phyloP scores from a whole-genome alignment of 2,888 invertebrate species.

The Acanthoscelides obtectus region DNA sequence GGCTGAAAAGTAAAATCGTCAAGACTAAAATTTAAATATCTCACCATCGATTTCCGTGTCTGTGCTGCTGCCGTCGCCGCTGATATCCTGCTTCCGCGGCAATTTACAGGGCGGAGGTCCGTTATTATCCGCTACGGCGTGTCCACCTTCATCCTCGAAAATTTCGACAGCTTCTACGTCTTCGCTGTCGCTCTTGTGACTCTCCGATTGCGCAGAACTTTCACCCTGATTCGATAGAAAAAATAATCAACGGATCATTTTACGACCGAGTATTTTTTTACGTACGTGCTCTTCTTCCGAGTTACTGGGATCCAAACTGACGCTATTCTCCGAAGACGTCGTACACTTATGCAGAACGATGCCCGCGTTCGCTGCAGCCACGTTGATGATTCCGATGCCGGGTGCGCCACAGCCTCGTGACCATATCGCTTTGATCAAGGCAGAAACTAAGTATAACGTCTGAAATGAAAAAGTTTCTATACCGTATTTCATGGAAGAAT shows the following conservation, averaged over 20 bases:
- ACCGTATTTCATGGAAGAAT: no score
- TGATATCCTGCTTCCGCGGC: conserved; percentile 37
- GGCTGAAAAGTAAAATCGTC: no score
- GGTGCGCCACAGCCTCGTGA: conserved; percentile 61
- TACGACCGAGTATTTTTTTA: conserved; percentile 4
- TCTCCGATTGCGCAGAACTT: conserved; percentile 53
- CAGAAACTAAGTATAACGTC: conserved; percentile 86
- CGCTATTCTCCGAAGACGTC: conserved; percentile 74
- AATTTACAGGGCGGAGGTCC: conserved; percentile 54
- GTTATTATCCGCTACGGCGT: conserved; percentile 44
- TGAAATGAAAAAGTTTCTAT: conserved; percentile 39
- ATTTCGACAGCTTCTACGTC: conserved; percentile 48
- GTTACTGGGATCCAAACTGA: conserved; percentile 75
- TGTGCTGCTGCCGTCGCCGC: conserved; percentile 37
- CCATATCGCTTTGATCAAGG: conserved; percentile 88
- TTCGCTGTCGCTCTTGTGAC: conserved; percentile 50
- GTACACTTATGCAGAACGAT: conserved; percentile 51
- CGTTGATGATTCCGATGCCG: conserved; percentile 44
- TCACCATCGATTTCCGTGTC: conserved; percentile 41
- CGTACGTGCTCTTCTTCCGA: conserved; percentile 67
- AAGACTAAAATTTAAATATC: no score
- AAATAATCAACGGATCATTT: background rate
- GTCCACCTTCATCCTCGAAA: conserved; percentile 47
- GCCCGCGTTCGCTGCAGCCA: conserved; percentile 47
- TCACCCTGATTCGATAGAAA: conserved; percentile 51